Conservation (phyloP, 2,797 vertebrate genomes). For the Mormyrus proboscirostris region DNA sequence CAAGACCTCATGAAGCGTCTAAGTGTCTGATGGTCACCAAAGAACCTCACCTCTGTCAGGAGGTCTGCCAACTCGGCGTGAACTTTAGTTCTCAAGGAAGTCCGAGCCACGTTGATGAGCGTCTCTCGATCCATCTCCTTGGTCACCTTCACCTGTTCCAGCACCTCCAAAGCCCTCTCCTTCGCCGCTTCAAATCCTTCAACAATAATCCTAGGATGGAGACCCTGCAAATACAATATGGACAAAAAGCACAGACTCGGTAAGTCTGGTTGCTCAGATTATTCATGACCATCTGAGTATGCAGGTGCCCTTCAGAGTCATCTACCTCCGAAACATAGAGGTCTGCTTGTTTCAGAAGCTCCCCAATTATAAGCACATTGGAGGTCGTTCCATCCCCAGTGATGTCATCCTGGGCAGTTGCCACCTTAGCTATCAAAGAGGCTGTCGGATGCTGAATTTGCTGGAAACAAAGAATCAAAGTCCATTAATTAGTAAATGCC, state of each 20-base stretch:
- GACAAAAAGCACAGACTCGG: not conserved
- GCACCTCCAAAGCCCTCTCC: constrained; percentile 77
- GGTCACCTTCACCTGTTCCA: constrained; percentile 73
- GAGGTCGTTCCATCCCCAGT: constrained; percentile 98
- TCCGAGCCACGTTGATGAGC: constrained; percentile 79
- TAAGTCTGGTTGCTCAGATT: not conserved
- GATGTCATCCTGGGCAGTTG: constrained; percentile 95
- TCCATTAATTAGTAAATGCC: not conserved
- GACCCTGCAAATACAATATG: constrained; percentile 60
- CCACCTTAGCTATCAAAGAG: constrained; percentile 93
- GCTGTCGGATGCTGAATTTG: constrained; percentile 99
- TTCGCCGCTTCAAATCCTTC: constrained; percentile 96
- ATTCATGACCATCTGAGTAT: not conserved
- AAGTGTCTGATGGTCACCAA: not conserved
- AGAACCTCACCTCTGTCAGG: constrained; percentile 79
- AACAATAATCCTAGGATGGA: constrained; percentile 89
- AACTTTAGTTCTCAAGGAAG: constrained; percentile 92
- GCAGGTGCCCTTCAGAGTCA: not conserved
- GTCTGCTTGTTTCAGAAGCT: constrained; percentile 92
- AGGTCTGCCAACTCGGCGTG: constrained; percentile 84
- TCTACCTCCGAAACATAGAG: constrained; percentile 90
- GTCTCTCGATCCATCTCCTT: constrained; percentile 77
- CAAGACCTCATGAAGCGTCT: not conserved
- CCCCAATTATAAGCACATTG: constrained; percentile 92
- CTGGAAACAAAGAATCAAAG: constrained; percentile 46